phyloP scores from a whole-genome alignment of 2,888 invertebrate genomes.

The Palloptera scutellata region DNA sequence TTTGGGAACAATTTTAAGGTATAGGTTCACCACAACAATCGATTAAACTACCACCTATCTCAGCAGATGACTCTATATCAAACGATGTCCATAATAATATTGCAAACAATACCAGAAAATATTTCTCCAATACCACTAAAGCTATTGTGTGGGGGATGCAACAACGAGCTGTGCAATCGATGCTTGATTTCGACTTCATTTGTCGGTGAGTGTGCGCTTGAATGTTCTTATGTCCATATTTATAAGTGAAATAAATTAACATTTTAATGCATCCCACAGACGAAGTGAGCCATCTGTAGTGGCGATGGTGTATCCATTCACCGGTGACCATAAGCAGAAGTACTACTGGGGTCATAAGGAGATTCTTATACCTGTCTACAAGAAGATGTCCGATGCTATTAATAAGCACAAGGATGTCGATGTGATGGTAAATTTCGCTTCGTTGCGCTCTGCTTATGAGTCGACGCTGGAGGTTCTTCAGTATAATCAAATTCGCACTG shows the following conservation, averaged over 20 bases:
- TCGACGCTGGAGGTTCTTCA: conserved; percentile 94
- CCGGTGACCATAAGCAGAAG: conserved; percentile 98
- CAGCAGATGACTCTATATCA: conserved; percentile 59
- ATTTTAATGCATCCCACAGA: conserved; percentile 70
- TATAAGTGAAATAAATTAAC: not conserved
- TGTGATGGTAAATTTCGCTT: conserved; percentile 97
- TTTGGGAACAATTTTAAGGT: conserved; percentile 47
- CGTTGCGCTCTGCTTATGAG: conserved; percentile 95
- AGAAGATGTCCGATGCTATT: conserved; percentile 97
- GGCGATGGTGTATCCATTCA: conserved; percentile 98
- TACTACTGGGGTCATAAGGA: conserved; percentile 99
- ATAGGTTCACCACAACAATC: conserved; percentile 61
- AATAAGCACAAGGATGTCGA: conserved; percentile 93
- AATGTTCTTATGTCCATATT: not conserved
- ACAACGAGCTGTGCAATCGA: conserved; percentile 86
- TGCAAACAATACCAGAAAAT: conserved; percentile 63
- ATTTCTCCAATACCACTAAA: conserved; percentile 86
- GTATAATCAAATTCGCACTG: conserved; percentile 92
- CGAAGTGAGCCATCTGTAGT: conserved; percentile 91
- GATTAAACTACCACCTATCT: conserved; percentile 66
- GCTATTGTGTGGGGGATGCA: conserved; percentile 99
- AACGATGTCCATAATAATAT: conserved; percentile 50
- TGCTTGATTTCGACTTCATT: conserved; percentile 65
- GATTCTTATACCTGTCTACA: conserved; percentile 92
- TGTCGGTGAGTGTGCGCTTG: conserved; percentile 55